These are phyloP conservation scores for Flabesymbios commensalis DNA, from an alignment of 2,888 invertebrate genomes.

Conservation along the genomic window DNA sequence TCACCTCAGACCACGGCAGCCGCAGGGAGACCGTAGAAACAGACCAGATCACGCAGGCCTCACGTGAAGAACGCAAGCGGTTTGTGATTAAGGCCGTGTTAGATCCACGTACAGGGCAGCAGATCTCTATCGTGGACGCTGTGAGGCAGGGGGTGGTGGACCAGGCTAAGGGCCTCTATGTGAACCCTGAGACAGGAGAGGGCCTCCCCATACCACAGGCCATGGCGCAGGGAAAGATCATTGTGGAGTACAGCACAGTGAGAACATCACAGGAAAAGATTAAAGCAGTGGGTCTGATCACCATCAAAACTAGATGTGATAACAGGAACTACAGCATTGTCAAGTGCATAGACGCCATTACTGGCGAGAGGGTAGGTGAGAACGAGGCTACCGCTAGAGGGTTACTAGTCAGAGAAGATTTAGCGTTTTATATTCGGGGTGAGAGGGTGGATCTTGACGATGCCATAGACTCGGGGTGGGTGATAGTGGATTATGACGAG, in stretches of 20 bases:
- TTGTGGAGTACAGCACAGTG: conserved; percentile 47
- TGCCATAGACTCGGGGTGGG: conserved; percentile 35
- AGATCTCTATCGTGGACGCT: conserved; percentile 31
- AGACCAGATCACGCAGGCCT: conserved; percentile 29
- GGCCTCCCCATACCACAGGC: conserved; percentile 30
- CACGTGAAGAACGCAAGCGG: conserved; percentile 24
- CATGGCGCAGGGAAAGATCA: conserved; percentile 45
- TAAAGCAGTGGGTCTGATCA: conserved; percentile 33
- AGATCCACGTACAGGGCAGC: conserved; percentile 28
- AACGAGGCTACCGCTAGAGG: conserved; percentile 27
- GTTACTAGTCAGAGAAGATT: conserved; percentile 28
- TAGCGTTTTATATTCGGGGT: conserved; percentile 14
- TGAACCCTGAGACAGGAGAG: conserved; percentile 24
- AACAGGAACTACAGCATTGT: conserved; percentile 19
- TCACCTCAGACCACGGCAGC: conserved; percentile 11
- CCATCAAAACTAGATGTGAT: conserved; percentile 24
- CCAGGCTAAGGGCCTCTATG: conserved; percentile 16
- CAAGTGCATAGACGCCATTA: conserved; percentile 30
- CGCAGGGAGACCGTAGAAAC: conserved; percentile 21
- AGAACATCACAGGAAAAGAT: conserved; percentile 49
- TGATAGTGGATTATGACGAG: conserved; percentile 28
- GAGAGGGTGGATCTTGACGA: conserved; percentile 20
- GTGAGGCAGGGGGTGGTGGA: conserved; percentile 30
- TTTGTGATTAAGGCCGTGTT: conserved; percentile 28
- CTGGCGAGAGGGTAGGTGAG: conserved; percentile 23